phyloP scores from a whole-genome alignment of 1,140 invertebrate genomes.

The Macrostomum lignano region DNA sequence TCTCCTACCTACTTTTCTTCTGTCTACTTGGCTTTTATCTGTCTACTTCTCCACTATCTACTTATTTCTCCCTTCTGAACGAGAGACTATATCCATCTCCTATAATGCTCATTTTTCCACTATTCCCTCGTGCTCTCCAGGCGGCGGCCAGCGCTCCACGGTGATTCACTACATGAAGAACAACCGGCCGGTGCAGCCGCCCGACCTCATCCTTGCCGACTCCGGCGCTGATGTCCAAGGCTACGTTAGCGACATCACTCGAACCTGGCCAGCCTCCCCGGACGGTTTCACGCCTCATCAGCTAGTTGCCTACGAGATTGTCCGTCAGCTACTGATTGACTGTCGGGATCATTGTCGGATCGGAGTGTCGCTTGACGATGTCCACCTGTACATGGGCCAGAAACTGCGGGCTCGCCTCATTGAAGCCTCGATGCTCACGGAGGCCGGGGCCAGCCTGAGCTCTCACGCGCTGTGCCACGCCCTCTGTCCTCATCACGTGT shows the following conservation, averaged over 20 bases:
- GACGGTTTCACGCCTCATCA: slow-evolving; percentile 19
- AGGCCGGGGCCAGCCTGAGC: not conserved
- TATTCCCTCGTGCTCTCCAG: too few relatives aligned
- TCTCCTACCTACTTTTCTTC: too few relatives aligned
- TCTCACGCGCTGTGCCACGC: too few relatives aligned
- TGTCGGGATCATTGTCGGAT: not conserved
- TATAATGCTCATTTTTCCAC: too few relatives aligned
- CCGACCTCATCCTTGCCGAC: slow-evolving; percentile 70
- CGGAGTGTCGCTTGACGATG: not conserved
- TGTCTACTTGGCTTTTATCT: too few relatives aligned
- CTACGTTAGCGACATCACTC: slow-evolving; percentile 74
- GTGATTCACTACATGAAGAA: slow-evolving; percentile 85
- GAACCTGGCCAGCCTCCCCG: slow-evolving; percentile 76
- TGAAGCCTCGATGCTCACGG: not conserved
- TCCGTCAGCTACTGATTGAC: not conserved
- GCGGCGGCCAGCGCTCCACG: slow-evolving; percentile 44
- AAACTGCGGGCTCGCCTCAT: not conserved
- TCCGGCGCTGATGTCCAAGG: slow-evolving; percentile 68
- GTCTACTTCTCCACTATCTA: too few relatives aligned
- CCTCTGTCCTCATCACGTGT: slow-evolving; percentile 79
- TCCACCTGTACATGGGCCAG: not conserved
- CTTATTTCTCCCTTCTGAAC: too few relatives aligned
- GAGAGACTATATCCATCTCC: too few relatives aligned
- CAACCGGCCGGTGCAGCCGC: slow-evolving; percentile 42
- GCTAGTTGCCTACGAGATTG: not conserved